Base-by-base conservation (phyloP, 1,140 invertebrate species). In the Thaumetopoea pityocampa region DNA sequence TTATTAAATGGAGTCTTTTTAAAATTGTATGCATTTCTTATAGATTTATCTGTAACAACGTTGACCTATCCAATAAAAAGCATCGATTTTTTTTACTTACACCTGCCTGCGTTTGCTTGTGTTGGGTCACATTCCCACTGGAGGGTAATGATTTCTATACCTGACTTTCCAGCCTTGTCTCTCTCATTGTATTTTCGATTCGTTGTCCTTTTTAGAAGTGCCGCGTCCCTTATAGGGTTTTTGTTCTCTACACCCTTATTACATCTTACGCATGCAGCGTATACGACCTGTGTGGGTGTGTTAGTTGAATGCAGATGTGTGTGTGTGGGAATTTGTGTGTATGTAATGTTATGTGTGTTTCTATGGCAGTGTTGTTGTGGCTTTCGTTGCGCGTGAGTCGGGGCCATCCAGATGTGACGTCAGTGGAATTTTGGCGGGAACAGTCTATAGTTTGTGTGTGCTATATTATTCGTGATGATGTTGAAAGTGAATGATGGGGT, bases 181-280 rank as follows among this genome's bases (percentile, higher is more conserved):
- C 37, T 32, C 57, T 12, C 30, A 19, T 5, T 18, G 19, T 30
- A 20, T 26, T 33, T 32, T 41, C 14, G 30, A 55, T 60, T 29
- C 23, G 33, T 41, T 42, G 40, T 70, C 63, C 58, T 65, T 51
- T 48, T 78, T 54, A 20, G 34, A 18, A 37, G 33, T 38, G 18
- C 20, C 22, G 44, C 55, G 54, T 57, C 58, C 61, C 64, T 64
- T 67, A 46, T 46, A 55, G 67, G 63, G 58, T 67, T 73, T 80
- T 77, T 71, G 66, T 70, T 63, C 60, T 64, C 57, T 68, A 63
- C 71, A 74, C 76, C 78, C 78, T 76, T 80, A 78, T 67, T 69
- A 60, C 45, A 46, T 52, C 12, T 48, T 69, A 61, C 54, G 68
- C 65, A 61, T 57, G 63, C 56, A 54, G 62, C 54, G 68, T 66